Evolutionary conservation across 2,888 invertebrate genomes (phyloP).

Genomic region (Nemotelus nigrinus): DNA sequence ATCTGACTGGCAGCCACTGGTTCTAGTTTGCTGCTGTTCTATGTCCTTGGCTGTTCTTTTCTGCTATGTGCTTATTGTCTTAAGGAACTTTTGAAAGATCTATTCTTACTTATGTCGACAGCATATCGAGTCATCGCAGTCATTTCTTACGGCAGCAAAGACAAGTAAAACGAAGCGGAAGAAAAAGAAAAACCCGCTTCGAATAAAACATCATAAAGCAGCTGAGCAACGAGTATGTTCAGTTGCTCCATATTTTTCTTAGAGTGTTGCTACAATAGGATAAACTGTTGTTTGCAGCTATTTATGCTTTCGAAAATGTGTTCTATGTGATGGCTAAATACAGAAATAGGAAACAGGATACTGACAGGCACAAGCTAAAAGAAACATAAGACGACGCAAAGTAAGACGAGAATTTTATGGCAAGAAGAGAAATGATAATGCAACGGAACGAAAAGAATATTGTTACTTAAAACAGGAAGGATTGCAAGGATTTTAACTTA

Average conservation of each 20-base stretch:
- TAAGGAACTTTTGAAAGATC: slow-evolving; percentile 29
- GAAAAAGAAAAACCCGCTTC: slow-evolving; percentile 18
- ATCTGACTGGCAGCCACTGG: too few species aligned
- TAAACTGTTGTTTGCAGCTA: slow-evolving; percentile 33
- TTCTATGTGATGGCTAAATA: not conserved
- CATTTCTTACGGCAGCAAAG: not conserved
- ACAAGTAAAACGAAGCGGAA: not conserved
- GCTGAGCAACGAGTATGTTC: not conserved
- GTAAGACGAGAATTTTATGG: not conserved
- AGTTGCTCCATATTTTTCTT: not conserved
- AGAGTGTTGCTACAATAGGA: slow-evolving; percentile 21
- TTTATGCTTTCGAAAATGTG: slow-evolving; percentile 14
- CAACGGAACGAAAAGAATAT: not conserved
- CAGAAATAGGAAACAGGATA: not conserved
- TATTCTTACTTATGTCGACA: slow-evolving; percentile 37
- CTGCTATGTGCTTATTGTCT: slow-evolving; percentile 19
- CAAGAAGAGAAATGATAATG: not conserved
- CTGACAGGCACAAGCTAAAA: not conserved
- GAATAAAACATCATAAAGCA: not conserved
- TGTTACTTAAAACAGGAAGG: slow-evolving; percentile 23
- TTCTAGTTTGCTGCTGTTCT: too few species aligned
- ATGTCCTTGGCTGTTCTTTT: not conserved
- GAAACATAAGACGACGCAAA: not conserved
- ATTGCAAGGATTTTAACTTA: slow-evolving; percentile 27
- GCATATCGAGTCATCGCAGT: not conserved